These are phyloP conservation scores for Periophthalmodon schlosseri DNA, from an alignment of 2,113 vertebrate species.

Conservation along the genomic window DNA sequence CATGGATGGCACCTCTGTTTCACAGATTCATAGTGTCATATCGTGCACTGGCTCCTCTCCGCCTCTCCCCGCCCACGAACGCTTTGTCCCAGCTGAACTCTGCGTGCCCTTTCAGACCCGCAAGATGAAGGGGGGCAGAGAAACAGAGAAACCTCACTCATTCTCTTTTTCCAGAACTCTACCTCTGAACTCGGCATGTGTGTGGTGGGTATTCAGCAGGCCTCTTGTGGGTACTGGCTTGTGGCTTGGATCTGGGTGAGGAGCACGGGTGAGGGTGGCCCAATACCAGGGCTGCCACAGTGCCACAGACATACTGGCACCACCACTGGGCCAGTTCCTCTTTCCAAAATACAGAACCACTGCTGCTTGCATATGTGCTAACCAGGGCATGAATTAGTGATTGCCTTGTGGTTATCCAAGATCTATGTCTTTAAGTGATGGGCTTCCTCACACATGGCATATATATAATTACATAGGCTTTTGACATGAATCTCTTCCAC, in stretches of 20 bases:
- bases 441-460: slow-evolving; percentile 44
- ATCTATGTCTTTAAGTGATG: slow-evolving; percentile 46
- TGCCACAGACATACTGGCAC: slow-evolving; percentile 82
- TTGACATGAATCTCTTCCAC: slow-evolving; percentile 18
- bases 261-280: slow-evolving; percentile 74
- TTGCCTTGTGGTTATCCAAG: slow-evolving; percentile 42
- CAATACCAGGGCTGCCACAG: slow-evolving; percentile 76
- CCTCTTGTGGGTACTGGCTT: slow-evolving; percentile 79
- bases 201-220: slow-evolving; percentile 72
- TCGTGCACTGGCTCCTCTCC: slow-evolving; percentile 67
- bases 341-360: slow-evolving; percentile 72
- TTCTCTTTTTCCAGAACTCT: slow-evolving; percentile 79
- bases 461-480: slow-evolving; percentile 43
- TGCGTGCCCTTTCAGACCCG: slow-evolving; percentile 74
- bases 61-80: slow-evolving; percentile 57
- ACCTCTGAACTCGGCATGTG: slow-evolving; percentile 74
- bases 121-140: slow-evolving; percentile 74
- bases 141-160: slow-evolving; percentile 77
- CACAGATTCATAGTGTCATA: slow-evolving; percentile 35
- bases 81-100: slow-evolving; percentile 74
- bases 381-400: slow-evolving; percentile 36
- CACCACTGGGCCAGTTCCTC: slow-evolving; percentile 68
- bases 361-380: slow-evolving; percentile 38
- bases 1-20: slow-evolving; percentile 48
- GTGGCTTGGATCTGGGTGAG: slow-evolving; percentile 74